phyloP scores from a whole-genome alignment of 2,113 vertebrate genomes.

The Amphilophus citrinellus region DNA sequence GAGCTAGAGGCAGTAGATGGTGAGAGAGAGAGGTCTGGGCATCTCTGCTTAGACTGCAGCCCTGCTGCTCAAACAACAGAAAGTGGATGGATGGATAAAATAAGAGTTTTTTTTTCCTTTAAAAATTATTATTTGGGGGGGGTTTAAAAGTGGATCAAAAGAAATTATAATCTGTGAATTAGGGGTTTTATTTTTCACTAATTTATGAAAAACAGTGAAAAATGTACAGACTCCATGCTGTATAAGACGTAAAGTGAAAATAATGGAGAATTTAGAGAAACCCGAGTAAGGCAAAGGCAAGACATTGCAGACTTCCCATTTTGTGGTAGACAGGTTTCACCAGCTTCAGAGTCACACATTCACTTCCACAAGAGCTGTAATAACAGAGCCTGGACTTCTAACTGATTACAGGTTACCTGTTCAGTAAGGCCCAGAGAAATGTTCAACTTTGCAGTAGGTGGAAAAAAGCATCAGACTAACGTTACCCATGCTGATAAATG shows the following conservation, averaged over 20 bases:
- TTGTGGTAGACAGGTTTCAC: constrained; percentile 16
- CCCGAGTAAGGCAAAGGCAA: not conserved
- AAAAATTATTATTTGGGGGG: not conserved
- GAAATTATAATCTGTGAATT: not conserved
- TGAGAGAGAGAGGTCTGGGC: not conserved
- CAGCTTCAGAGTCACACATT: constrained; percentile 20
- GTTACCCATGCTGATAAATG: not conserved
- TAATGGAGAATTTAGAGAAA: not conserved
- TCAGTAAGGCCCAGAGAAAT: not conserved
- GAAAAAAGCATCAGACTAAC: not conserved
- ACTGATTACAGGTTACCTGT: not conserved
- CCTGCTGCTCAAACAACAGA: not conserved
- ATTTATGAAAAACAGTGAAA: too few species aligned
- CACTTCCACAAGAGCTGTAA: not conserved
- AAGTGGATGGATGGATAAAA: not conserved
- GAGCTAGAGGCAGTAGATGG: not conserved
- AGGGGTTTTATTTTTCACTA: not conserved
- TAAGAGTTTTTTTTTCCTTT: not conserved
- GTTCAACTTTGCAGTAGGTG: not conserved
- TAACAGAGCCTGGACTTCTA: not conserved
- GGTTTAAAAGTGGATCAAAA: not conserved
- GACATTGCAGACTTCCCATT: constrained; percentile 37
- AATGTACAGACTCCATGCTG: not conserved
- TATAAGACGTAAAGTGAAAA: not conserved
- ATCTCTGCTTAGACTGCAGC: fast-evolving